These are phyloP conservation scores for Holotrichia oblita DNA, from an alignment of 1,140 invertebrate species.

Conservation along the genomic window DNA sequence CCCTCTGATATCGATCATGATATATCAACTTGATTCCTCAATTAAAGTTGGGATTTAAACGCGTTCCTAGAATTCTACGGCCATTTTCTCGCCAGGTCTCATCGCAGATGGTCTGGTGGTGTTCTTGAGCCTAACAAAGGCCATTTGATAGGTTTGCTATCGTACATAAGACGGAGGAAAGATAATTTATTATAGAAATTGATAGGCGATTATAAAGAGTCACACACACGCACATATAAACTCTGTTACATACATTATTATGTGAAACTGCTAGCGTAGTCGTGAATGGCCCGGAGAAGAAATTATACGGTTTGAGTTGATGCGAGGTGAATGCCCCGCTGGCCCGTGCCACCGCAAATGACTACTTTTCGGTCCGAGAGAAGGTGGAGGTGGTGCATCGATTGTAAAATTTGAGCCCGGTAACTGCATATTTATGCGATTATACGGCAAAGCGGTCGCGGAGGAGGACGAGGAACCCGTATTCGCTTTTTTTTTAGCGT, in stretches of 20 bases:
- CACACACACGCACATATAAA: background rate
- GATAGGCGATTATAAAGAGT: slow-evolving; percentile 11
- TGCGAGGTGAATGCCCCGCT: slow-evolving; percentile 26
- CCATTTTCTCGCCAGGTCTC: background rate
- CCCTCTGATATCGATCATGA: background rate
- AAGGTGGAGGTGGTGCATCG: slow-evolving; percentile 21
- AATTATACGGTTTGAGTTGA: background rate
- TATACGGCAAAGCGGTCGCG: background rate
- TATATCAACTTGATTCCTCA: slow-evolving; percentile 3
- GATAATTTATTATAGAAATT: slow-evolving; percentile 21
- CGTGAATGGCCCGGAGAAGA: slow-evolving; percentile 4
- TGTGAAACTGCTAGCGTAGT: slow-evolving; percentile 3
- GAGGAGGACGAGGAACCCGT: background rate
- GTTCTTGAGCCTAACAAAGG: background rate
- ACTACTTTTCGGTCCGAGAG: slow-evolving; percentile 22
- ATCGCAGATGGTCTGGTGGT: background rate
- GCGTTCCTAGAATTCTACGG: slow-evolving; percentile 1
- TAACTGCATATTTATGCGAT: slow-evolving; percentile 34
- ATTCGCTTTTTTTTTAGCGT: background rate
- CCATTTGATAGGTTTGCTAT: background rate
- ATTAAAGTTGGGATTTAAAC: slow-evolving; percentile 7
- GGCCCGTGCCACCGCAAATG: slow-evolving; percentile 31
- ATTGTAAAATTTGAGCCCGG: slow-evolving; percentile 12
- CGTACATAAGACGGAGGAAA: background rate
- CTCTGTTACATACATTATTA: background rate